A percentile compares a stretch with the other conserved stretches of the same genome.
These are phyloP conservation scores for Ctenodactylus gundi DNA, from an alignment of 2,113 vertebrate genomes.

Conservation along the genomic window DNA sequence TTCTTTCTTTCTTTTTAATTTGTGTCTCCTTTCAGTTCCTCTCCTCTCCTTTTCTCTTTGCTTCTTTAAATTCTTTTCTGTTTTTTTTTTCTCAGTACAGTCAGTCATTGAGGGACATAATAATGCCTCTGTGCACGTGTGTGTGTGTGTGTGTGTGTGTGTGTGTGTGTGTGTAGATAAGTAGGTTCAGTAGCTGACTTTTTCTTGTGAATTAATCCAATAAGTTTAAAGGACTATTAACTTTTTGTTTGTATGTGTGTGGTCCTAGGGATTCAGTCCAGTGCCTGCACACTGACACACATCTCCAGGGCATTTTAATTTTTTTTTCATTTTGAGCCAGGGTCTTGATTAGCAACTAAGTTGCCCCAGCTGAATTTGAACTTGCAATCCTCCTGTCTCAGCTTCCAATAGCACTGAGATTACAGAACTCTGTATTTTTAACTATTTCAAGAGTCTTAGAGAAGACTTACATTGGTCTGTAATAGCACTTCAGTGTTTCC, in stretches of 20 bases:
- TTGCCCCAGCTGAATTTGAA: too few relatives aligned
- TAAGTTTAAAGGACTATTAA: too few relatives aligned
- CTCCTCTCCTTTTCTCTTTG: not conserved
- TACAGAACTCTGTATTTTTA: not conserved
- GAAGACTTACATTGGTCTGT: constrained; percentile 8
- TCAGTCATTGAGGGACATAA: not conserved
- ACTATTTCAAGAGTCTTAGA: not conserved
- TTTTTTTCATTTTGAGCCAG: too few relatives aligned
- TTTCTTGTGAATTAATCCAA: not conserved
- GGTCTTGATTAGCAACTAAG: too few relatives aligned
- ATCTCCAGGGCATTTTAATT: too few relatives aligned
- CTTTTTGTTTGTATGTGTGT: too few relatives aligned
- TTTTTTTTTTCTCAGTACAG: not conserved
- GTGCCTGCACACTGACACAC: too few relatives aligned
- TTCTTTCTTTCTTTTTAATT: not conserved
- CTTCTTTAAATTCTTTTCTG: not conserved
- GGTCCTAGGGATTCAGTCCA: too few relatives aligned
- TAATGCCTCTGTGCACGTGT: not conserved
- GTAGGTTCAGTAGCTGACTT: not conserved
- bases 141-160: not conserved
- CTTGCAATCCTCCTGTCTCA: too few relatives aligned
- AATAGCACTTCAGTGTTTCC: not conserved
- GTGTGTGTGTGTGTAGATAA: not conserved
- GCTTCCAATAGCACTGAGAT: too few relatives aligned
- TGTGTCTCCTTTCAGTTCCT: too few relatives aligned